Percentiles rank a stretch among this genome's conserved stretches.
phyloP scores from a whole-genome alignment of 2,888 invertebrate genomes.

The Trachelus stipa region DNA sequence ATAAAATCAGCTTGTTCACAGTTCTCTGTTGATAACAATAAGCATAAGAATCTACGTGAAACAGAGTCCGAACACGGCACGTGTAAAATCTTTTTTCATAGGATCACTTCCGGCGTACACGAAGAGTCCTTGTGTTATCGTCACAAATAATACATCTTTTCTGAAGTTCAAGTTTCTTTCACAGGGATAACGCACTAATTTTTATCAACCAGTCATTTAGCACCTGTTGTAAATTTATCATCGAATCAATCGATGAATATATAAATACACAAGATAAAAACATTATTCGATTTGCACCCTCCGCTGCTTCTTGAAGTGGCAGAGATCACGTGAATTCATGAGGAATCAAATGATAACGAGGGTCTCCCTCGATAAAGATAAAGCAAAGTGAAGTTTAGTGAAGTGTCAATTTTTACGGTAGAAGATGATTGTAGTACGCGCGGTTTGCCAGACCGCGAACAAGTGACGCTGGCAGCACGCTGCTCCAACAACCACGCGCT shows the following conservation, averaged over 20 bases:
- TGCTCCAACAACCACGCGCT: constrained; percentile 38
- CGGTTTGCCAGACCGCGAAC: constrained; percentile 43
- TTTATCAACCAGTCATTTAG: not conserved
- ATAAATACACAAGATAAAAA: not conserved
- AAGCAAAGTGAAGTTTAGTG: not conserved
- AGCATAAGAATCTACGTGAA: not conserved
- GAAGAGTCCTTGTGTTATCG: not conserved
- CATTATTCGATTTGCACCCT: not conserved
- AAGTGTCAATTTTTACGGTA: not conserved
- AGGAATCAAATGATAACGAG: not conserved
- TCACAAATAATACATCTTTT: not conserved
- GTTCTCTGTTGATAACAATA: not conserved
- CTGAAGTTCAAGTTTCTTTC: not conserved
- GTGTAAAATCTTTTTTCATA: not conserved
- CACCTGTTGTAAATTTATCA: not conserved
- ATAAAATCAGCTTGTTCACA: not conserved
- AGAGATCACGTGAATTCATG: not conserved
- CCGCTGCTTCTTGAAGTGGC: not conserved
- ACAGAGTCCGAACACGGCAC: not conserved
- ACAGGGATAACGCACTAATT: not conserved
- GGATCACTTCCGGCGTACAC: not conserved
- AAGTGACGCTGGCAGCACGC: constrained; percentile 39
- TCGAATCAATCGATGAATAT: not conserved
- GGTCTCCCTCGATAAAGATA: not conserved
- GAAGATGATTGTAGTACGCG: constrained; percentile 14